A percentile compares a stretch with the other conserved stretches of the same genome.
These are phyloP conservation scores for Dysdera silvatica DNA, from an alignment of 1,140 invertebrate species.

Conservation along the genomic window DNA sequence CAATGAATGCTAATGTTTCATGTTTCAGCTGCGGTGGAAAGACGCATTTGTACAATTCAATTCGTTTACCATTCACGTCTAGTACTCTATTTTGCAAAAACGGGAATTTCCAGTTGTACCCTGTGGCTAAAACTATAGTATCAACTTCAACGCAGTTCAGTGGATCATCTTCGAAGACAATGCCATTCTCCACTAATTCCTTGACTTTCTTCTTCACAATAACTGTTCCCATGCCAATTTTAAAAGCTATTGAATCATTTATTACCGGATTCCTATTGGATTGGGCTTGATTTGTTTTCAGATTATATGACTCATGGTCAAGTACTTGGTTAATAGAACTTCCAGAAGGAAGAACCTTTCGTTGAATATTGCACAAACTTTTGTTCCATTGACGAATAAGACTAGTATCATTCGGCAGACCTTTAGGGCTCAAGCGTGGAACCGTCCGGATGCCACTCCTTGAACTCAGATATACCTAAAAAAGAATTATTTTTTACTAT, in stretches of 20 bases:
- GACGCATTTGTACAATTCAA: conserved; percentile 47
- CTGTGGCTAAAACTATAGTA: conserved; percentile 43
- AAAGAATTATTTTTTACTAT: neutral
- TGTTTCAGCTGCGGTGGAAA: conserved; percentile 43
- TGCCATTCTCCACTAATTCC: conserved; percentile 38
- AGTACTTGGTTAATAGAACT: too few species aligned
- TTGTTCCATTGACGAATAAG: conserved; percentile 3
- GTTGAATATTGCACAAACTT: conserved; percentile 25
- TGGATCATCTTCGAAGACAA: conserved; percentile 38
- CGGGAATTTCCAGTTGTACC: conserved; percentile 45
- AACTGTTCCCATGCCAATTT: conserved; percentile 47
- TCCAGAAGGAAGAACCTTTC: conserved; percentile 25
- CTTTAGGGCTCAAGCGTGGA: conserved; percentile 39
- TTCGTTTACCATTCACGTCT: conserved; percentile 38
- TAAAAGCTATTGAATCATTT: conserved; percentile 50
- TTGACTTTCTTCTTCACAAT: conserved; percentile 43
- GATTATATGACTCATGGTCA: conserved; percentile 47
- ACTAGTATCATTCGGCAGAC: conserved; percentile 39
- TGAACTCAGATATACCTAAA: conserved; percentile 46
- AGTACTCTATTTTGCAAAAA: conserved; percentile 35
- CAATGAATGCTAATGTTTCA: conserved; percentile 47
- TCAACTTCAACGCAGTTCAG: conserved; percentile 36
- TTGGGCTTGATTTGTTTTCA: conserved; percentile 46
- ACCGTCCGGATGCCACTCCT: conserved; percentile 47
- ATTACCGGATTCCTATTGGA: conserved; percentile 49